phyloP scores from a whole-genome alignment of 2,113 vertebrate genomes.

The Salvator merianae region DNA sequence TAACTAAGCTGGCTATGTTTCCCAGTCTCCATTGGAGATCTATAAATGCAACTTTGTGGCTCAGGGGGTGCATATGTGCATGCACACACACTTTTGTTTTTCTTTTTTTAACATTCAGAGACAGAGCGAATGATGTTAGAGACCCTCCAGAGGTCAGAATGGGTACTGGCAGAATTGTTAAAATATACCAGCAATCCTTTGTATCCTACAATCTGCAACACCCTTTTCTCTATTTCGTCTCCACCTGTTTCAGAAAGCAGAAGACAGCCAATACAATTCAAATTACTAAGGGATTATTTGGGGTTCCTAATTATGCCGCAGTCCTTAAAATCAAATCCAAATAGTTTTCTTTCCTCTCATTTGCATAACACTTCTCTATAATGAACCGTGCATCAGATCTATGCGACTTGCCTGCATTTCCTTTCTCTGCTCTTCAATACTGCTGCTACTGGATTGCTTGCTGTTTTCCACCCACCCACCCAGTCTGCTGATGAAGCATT shows the following conservation, averaged over 20 bases:
- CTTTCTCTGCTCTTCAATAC: slow-evolving; percentile 58
- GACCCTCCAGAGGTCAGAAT: slow-evolving; percentile 66
- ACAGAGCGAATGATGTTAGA: slow-evolving; percentile 43
- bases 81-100: background rate
- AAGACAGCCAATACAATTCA: slow-evolving; percentile 44
- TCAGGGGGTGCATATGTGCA: background rate
- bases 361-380: slow-evolving; percentile 54
- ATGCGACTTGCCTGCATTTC: slow-evolving; percentile 48
- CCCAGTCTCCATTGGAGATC: slow-evolving; percentile 34
- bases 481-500: slow-evolving; percentile 27
- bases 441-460: slow-evolving; percentile 60
- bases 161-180: slow-evolving; percentile 55
- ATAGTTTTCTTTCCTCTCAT: slow-evolving; percentile 45
- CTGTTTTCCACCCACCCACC: slow-evolving; percentile 6
- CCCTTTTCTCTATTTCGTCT: slow-evolving; percentile 19
- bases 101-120: fast-evolving
- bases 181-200: slow-evolving; percentile 48
- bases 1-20: slow-evolving; percentile 2
- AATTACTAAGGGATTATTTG: slow-evolving; percentile 51
- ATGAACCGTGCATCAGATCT: slow-evolving; percentile 56
- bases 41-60: slow-evolving; percentile 48
- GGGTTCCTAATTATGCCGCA: background rate
- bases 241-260: slow-evolving; percentile 41
- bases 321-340: slow-evolving; percentile 3
- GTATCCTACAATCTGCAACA: slow-evolving; percentile 48